Conservation (phyloP, 2,888 invertebrate species). For the Drosophila prolongata region DNA sequence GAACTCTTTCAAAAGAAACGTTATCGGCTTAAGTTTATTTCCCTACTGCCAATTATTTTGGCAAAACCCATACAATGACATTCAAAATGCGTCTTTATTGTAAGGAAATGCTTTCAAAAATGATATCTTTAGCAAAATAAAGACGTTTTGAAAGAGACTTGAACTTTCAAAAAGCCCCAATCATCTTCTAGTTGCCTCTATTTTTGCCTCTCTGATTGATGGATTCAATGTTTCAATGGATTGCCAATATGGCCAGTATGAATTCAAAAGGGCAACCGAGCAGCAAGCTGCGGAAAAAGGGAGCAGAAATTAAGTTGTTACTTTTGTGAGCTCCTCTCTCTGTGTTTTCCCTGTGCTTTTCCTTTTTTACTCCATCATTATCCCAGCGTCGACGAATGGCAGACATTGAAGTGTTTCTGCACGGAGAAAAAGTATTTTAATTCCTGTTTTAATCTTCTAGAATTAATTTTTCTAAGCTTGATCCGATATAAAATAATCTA, state of each 20-base stretch:
- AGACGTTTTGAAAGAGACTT: neutral
- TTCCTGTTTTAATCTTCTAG: neutral
- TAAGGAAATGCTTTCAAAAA: constrained; percentile 1
- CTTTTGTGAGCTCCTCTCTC: constrained; percentile 32
- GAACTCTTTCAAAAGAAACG: neutral
- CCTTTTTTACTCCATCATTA: constrained; percentile 30
- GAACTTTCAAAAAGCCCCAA: constrained; percentile 1
- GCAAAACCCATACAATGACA: neutral
- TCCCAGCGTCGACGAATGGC: constrained; percentile 36
- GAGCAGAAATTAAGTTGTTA: constrained; percentile 53
- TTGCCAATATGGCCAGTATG: constrained; percentile 24
- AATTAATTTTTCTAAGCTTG: no score
- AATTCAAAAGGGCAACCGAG: constrained; percentile 35
- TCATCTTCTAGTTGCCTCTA: constrained; percentile 7
- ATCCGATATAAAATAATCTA: no score
- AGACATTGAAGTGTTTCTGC: constrained; percentile 39
- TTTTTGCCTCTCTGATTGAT: constrained; percentile 35
- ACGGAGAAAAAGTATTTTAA: constrained; percentile 4
- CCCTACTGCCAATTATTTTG: constrained; percentile 9
- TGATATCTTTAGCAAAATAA: constrained; percentile 1
- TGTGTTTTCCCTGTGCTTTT: constrained; percentile 6
- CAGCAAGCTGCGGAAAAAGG: constrained; percentile 11
- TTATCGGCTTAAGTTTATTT: neutral
- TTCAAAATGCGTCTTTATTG: constrained; percentile 12
- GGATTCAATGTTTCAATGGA: constrained; percentile 28